These are phyloP conservation scores for Eupithecia dodoneata DNA, from an alignment of 2,888 invertebrate species.

Conservation along the genomic window DNA sequence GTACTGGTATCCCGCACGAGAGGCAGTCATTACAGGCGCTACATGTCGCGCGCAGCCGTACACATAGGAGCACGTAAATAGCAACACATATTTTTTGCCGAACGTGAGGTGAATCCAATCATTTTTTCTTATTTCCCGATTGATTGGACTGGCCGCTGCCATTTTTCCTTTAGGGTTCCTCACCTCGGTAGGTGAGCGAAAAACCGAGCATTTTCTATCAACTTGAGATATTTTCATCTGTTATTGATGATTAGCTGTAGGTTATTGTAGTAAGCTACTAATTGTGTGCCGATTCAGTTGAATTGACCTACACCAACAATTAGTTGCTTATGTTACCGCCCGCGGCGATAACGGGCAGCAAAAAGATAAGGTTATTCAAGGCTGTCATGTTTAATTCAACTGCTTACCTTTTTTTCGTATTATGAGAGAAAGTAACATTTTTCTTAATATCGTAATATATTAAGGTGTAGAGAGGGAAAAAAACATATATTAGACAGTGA, in stretches of 20 bases:
- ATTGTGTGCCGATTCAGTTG: too few relatives aligned
- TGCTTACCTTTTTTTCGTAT: background rate
- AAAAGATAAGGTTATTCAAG: background rate
- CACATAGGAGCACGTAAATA: constrained; percentile 65
- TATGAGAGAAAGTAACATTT: background rate
- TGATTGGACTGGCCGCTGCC: constrained; percentile 74
- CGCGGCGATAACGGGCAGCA: background rate
- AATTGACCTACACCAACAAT: background rate
- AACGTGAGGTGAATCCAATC: constrained; percentile 79
- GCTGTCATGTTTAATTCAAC: background rate
- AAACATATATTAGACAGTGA: too few relatives aligned
- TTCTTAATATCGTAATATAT: too few relatives aligned
- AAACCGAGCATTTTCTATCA: background rate
- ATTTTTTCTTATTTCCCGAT: constrained; percentile 73
- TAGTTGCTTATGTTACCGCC: background rate
- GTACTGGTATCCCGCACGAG: background rate
- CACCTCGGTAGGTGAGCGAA: background rate
- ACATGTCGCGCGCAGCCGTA: constrained; percentile 50
- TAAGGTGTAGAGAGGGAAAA: too few relatives aligned
- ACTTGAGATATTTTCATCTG: background rate
- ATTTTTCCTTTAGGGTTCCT: constrained; percentile 44
- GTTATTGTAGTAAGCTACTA: too few relatives aligned
- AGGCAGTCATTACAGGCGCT: constrained; percentile 23
- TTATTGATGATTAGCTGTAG: too few relatives aligned
- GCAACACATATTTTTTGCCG: constrained; percentile 63